These are phyloP conservation scores for Pipistrellus kuhlii DNA, from an alignment of 2,797 vertebrate species.

Conservation along the genomic window DNA sequence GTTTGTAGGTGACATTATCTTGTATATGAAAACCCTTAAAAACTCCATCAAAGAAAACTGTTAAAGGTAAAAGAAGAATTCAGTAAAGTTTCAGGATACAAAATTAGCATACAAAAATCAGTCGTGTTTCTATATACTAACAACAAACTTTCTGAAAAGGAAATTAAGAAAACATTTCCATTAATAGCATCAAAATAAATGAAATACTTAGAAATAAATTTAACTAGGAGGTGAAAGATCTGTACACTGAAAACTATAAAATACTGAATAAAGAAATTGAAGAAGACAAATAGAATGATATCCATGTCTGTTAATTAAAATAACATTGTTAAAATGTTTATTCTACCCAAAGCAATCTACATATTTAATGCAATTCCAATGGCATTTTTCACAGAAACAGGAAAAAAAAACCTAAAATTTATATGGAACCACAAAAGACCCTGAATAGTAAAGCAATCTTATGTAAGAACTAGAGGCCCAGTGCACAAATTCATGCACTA, in stretches of 20 bases:
- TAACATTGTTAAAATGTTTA: not conserved
- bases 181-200: not conserved
- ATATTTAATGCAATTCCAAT: not conserved
- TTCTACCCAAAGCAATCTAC: not conserved
- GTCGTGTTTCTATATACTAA: not conserved
- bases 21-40: not conserved
- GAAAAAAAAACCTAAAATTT: not conserved
- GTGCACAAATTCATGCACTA: no score
- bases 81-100: not conserved
- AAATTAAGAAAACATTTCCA: not conserved
- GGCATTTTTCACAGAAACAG: not conserved
- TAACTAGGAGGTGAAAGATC: not conserved
- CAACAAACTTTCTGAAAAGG: not conserved
- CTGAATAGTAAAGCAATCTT: not conserved
- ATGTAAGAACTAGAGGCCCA: not conserved
- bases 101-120: not conserved
- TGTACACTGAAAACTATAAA: not conserved
- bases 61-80: constrained; percentile 8
- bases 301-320: not conserved
- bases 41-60: not conserved
- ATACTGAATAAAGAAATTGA: not conserved
- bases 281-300: not conserved
- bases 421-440: not conserved
- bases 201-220: not conserved
- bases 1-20: not conserved